Evolutionary conservation across 2,888 invertebrate genomes (phyloP).

Genomic region (Plebejus argus): DNA sequence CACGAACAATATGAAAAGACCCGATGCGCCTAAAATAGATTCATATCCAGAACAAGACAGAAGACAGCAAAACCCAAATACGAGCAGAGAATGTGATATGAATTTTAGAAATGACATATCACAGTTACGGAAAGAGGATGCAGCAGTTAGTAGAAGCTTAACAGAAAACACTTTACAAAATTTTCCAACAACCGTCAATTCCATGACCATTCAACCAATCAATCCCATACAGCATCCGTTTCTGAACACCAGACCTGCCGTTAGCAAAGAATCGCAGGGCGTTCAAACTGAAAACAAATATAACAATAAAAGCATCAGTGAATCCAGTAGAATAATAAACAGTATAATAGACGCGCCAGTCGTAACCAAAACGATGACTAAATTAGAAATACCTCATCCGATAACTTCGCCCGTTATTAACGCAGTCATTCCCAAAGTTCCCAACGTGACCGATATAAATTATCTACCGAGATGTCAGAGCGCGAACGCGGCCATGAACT

Average conservation of each 20-base stretch:
- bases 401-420: conserved; percentile 75
- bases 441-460: conserved; percentile 66
- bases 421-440: conserved; percentile 71
- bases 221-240: conserved; percentile 65
- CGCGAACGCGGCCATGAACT: conserved; percentile 68
- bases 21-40: conserved; percentile 64
- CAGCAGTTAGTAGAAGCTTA: conserved; percentile 65
- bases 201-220: conserved; percentile 73
- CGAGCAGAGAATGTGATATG: conserved; percentile 63
- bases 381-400: conserved; percentile 74
- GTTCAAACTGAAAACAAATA: conserved; percentile 69
- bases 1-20: conserved; percentile 56
- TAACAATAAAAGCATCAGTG: conserved; percentile 55
- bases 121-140: conserved; percentile 66
- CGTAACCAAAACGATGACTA: conserved; percentile 65
- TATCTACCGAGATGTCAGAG: conserved; percentile 75
- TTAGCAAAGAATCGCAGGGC: conserved; percentile 67
- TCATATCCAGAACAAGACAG: conserved; percentile 60
- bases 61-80: conserved; percentile 53
- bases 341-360: conserved; percentile 60
- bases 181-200: conserved; percentile 64
- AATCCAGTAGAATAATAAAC: conserved; percentile 57
- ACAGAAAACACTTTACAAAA: conserved; percentile 63
- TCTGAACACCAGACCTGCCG: conserved; percentile 62
- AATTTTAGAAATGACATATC: conserved; percentile 63